phyloP scores from a whole-genome alignment of 2,888 invertebrate genomes.

The Cabera pusaria region DNA sequence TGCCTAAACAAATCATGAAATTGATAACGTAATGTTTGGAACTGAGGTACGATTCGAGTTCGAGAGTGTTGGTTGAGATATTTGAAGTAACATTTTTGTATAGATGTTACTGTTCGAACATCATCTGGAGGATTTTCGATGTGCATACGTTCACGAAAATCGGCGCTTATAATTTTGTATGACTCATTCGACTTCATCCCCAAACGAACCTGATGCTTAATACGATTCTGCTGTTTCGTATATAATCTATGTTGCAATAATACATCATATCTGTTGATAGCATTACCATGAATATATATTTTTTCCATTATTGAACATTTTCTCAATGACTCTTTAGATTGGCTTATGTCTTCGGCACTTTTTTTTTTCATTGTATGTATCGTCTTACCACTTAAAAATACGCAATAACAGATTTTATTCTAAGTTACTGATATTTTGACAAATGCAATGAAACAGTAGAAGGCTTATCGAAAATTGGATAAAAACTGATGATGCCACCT shows the following conservation, averaged over 20 bases:
- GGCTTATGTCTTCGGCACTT: too few species aligned
- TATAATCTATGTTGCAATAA: conserved; percentile 54
- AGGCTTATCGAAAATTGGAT: too few species aligned
- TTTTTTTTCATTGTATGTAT: too few species aligned
- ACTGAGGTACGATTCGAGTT: conserved; percentile 42
- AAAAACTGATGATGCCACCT: too few species aligned
- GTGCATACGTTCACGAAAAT: conserved; percentile 46
- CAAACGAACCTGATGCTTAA: conserved; percentile 42
- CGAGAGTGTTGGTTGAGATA: conserved; percentile 46
- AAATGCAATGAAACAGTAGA: too few species aligned
- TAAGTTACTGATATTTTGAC: too few species aligned
- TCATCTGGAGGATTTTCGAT: conserved; percentile 44
- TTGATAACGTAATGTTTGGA: conserved; percentile 50
- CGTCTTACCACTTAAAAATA: too few species aligned
- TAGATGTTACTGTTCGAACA: conserved; percentile 47
- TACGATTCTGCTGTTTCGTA: conserved; percentile 45
- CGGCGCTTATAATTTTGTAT: conserved; percentile 53
- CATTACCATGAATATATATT: too few species aligned
- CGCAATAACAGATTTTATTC: too few species aligned
- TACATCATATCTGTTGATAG: too few species aligned
- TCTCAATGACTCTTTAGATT: too few species aligned
- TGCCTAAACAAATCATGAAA: conserved; percentile 46
- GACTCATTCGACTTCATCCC: conserved; percentile 45
- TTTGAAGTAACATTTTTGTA: conserved; percentile 52
- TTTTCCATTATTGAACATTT: too few species aligned